Conservation (phyloP, 2,888 invertebrate species). For the Andricus quercusramuli region DNA sequence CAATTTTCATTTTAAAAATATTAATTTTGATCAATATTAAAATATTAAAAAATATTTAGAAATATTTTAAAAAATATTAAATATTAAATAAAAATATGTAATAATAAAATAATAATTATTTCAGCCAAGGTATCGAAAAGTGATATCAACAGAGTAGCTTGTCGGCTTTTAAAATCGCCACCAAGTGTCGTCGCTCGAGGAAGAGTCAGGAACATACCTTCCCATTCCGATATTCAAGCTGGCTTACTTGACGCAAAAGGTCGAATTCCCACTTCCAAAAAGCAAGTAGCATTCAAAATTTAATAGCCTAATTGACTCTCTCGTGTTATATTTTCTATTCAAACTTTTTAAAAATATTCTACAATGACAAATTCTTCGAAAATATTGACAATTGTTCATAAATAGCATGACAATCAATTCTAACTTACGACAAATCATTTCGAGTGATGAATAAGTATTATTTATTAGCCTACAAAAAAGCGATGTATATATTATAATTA, state of each 20-base stretch:
- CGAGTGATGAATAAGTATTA: background rate
- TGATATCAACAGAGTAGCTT: slow-evolving; percentile 92
- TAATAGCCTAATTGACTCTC: background rate
- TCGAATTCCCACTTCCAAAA: slow-evolving; percentile 76
- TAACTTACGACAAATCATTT: background rate
- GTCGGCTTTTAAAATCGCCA: slow-evolving; percentile 88
- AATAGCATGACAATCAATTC: background rate
- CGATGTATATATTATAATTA: background rate
- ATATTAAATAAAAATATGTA: too few relatives aligned
- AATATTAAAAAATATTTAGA: background rate
- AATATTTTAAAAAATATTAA: slow-evolving; percentile 3
- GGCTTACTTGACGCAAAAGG: slow-evolving; percentile 80
- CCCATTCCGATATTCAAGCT: slow-evolving; percentile 86
- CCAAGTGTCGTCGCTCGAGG: slow-evolving; percentile 96
- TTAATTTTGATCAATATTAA: too few relatives aligned
- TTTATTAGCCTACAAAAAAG: background rate
- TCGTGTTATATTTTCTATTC: background rate
- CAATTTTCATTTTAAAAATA: too few relatives aligned
- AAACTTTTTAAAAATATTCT: background rate
- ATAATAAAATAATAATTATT: slow-evolving; percentile 71
- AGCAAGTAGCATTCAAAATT: background rate
- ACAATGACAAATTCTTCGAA: background rate
- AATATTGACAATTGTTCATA: background rate
- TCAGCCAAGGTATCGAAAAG: slow-evolving; percentile 90
- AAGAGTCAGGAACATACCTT: slow-evolving; percentile 88